Conservation (phyloP, 2,113 vertebrate genomes). For the Penelope pileata region DNA sequence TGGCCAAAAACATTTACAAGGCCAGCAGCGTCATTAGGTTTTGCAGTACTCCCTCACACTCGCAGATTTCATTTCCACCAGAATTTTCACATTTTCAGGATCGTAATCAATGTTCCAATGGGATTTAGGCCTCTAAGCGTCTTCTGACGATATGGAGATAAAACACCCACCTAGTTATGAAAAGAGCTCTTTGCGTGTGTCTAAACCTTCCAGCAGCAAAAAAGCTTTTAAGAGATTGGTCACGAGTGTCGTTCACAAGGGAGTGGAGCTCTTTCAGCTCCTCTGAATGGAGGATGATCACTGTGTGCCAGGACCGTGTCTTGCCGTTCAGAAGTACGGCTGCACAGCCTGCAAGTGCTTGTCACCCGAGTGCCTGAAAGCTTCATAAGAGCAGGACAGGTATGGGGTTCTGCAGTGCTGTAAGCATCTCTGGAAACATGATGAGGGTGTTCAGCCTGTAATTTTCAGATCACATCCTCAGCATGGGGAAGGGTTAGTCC, state of each 20-base stretch:
- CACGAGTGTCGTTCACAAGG: not conserved
- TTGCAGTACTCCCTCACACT: not conserved
- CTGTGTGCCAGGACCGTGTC: not conserved
- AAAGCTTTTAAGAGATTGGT: not conserved
- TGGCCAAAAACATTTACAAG: accelerated
- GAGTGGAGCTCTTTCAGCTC: not conserved
- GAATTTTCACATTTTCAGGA: not conserved
- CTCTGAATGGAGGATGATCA: not conserved
- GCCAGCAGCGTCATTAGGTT: accelerated
- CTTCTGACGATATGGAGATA: not conserved
- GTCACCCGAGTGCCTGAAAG: not conserved
- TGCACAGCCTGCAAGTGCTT: not conserved
- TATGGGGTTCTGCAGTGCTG: not conserved
- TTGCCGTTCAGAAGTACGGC: not conserved
- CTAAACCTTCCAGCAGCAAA: not conserved
- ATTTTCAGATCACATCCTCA: not conserved
- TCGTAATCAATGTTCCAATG: not conserved
- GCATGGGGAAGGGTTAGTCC: not conserved
- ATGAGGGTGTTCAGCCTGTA: not conserved
- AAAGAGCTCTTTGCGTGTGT: not conserved
- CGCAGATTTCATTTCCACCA: not conserved
- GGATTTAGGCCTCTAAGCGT: not conserved
- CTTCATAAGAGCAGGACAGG: not conserved
- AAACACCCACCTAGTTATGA: not conserved
- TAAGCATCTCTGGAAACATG: not conserved